A percentile compares a stretch with the other conserved stretches of the same genome.
Conservation (phyloP, 2,797 vertebrate species). For the Ambastaia sidthimunki region DNA sequence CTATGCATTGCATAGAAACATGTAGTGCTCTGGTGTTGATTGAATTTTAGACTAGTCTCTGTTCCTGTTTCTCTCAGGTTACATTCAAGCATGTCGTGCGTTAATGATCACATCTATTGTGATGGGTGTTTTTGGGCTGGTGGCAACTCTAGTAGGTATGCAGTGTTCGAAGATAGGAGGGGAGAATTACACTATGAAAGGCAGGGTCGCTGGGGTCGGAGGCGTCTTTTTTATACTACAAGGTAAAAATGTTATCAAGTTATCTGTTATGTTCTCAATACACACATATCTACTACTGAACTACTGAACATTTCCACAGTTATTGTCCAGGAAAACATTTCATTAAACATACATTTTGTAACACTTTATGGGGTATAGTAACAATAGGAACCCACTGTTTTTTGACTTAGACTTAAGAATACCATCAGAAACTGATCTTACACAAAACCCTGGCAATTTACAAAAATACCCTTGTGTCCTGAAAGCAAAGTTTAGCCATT, state of each 20-base stretch:
- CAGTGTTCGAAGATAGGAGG: slow-evolving; percentile 84
- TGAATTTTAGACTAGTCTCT: background rate
- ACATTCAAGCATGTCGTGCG: slow-evolving; percentile 86
- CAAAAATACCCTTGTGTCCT: no score
- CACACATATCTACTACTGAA: no score
- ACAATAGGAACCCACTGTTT: no score
- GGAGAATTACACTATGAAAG: slow-evolving; percentile 78
- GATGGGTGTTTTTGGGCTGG: slow-evolving; percentile 80
- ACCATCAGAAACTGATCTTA: no score
- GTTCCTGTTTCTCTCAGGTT: slow-evolving; percentile 72
- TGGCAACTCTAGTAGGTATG: slow-evolving; percentile 80
- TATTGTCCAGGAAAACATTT: no score
- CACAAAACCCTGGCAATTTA: no score
- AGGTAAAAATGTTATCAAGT: slow-evolving; percentile 72
- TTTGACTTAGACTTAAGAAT: no score
- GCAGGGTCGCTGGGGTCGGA: slow-evolving; percentile 76
- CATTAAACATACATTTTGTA: no score
- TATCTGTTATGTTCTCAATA: background rate
- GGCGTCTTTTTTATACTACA: slow-evolving; percentile 84
- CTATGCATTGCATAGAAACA: background rate
- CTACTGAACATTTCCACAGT: no score
- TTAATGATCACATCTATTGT: slow-evolving; percentile 87
- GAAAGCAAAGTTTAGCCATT: no score
- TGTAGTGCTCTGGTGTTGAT: background rate
- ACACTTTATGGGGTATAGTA: no score